Evolutionary conservation across 2,888 invertebrate species (phyloP).

Genomic region (Spicauda simplicius): DNA sequence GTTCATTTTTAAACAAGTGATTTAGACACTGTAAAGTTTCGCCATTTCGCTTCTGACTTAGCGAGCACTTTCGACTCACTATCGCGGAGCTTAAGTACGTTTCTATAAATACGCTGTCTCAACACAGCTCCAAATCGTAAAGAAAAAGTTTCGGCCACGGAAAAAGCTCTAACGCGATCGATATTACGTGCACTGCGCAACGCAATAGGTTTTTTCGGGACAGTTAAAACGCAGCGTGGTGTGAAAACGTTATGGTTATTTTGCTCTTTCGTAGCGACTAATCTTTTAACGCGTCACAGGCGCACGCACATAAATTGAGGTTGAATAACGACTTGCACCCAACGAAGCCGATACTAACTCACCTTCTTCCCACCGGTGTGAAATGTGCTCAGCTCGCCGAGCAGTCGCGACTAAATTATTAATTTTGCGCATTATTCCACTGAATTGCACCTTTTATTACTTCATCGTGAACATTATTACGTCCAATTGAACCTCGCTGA

Average conservation of each 20-base stretch:
- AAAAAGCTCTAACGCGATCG: constrained; percentile 36
- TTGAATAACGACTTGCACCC: constrained; percentile 70
- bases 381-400: constrained; percentile 62
- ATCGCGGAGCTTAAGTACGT: constrained; percentile 43
- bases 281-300: constrained; percentile 79
- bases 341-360: constrained; percentile 63
- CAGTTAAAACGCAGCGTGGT: constrained; percentile 36
- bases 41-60: constrained; percentile 48
- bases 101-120: constrained; percentile 43
- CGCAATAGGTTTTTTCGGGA: constrained; percentile 38
- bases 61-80: constrained; percentile 45
- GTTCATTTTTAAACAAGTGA: constrained; percentile 73
- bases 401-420: constrained; percentile 59
- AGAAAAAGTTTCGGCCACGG: constrained; percentile 42
- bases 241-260: constrained; percentile 40
- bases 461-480: constrained; percentile 36
- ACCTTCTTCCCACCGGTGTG: constrained; percentile 64
- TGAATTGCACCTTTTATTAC: constrained; percentile 49
- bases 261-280: constrained; percentile 58
- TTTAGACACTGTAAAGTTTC: constrained; percentile 63
- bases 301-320: constrained; percentile 80
- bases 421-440: constrained; percentile 58
- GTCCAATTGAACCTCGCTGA: constrained; percentile 48
- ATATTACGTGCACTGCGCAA: constrained; percentile 38
- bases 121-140: constrained; percentile 41